Percentiles rank a stretch among this genome's conserved stretches.
phyloP scores from a whole-genome alignment of 2,888 invertebrate genomes.

The Noctua janthe region DNA sequence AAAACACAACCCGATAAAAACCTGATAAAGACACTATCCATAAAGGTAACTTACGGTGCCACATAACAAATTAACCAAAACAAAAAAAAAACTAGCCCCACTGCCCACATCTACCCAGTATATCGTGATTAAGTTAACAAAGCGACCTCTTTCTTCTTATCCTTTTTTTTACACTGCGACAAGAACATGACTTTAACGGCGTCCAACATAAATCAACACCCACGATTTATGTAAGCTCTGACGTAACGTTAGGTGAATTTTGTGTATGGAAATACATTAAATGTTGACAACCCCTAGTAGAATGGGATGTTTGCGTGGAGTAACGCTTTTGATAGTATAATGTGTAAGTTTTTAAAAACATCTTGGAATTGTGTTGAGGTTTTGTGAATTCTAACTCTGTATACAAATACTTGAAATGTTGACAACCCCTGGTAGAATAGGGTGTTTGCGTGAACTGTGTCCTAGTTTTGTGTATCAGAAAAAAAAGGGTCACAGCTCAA shows the following conservation, averaged over 20 bases:
- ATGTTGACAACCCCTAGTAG: slow-evolving; percentile 29
- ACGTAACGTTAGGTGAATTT: slow-evolving; percentile 49
- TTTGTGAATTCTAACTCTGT: not conserved
- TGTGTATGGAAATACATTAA: not conserved
- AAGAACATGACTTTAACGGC: slow-evolving; percentile 60
- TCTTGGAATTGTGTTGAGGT: not conserved
- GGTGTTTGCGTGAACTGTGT: slow-evolving; percentile 9
- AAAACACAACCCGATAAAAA: not conserved
- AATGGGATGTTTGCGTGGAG: slow-evolving; percentile 11
- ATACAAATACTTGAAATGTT: slow-evolving; percentile 16
- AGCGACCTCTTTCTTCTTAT: slow-evolving; percentile 41
- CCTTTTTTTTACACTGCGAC: slow-evolving; percentile 58
- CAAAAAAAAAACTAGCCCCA: slow-evolving; percentile 25
- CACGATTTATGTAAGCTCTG: slow-evolving; percentile 60
- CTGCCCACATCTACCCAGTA: not conserved
- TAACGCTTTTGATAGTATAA: not conserved
- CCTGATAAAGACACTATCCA: not conserved
- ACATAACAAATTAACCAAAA: slow-evolving; percentile 5
- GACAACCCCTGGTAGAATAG: slow-evolving; percentile 4
- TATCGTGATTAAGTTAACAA: slow-evolving; percentile 49
- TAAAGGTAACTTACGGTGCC: not conserved
- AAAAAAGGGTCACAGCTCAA: too few species aligned
- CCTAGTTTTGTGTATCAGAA: too few species aligned
- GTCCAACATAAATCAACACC: slow-evolving; percentile 66
- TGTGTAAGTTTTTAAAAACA: not conserved